Conservation (phyloP, 2,888 invertebrate species). For the Pseudococcus viburni region DNA sequence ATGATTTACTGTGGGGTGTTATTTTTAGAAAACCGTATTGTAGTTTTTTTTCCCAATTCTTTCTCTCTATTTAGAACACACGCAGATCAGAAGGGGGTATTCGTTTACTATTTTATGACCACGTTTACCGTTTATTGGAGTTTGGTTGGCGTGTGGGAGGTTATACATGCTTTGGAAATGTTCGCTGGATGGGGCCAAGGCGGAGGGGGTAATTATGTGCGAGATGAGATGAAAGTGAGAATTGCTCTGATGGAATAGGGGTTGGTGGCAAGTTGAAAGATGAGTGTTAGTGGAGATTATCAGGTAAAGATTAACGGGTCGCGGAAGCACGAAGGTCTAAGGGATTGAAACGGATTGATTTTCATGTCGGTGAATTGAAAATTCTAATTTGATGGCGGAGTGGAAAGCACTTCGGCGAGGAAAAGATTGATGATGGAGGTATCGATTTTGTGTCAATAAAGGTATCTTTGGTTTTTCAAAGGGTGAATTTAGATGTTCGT, state of each 20-base stretch:
- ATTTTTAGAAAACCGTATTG: conserved; percentile 29
- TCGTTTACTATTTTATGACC: conserved; percentile 31
- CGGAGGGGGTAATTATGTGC: background rate
- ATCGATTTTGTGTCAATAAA: background rate
- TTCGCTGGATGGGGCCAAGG: background rate
- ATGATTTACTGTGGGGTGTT: conserved; percentile 38
- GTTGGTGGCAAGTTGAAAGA: background rate
- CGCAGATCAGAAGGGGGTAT: background rate
- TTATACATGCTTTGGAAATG: background rate
- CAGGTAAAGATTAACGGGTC: background rate
- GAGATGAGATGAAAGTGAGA: conserved; percentile 20
- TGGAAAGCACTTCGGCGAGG: background rate
- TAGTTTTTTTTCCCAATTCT: background rate
- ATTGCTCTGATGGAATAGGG: background rate
- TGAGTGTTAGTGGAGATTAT: background rate
- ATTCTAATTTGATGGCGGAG: background rate
- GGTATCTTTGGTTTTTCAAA: background rate
- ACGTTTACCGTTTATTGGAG: conserved; percentile 29
- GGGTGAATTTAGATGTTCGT: background rate
- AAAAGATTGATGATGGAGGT: conserved; percentile 1
- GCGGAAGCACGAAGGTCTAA: background rate
- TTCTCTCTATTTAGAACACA: background rate
- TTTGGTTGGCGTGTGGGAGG: conserved; percentile 11
- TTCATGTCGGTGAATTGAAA: background rate
- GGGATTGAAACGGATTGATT: background rate